Base-by-base conservation (phyloP, 2,797 vertebrate species). In the Carapus acus region DNA sequence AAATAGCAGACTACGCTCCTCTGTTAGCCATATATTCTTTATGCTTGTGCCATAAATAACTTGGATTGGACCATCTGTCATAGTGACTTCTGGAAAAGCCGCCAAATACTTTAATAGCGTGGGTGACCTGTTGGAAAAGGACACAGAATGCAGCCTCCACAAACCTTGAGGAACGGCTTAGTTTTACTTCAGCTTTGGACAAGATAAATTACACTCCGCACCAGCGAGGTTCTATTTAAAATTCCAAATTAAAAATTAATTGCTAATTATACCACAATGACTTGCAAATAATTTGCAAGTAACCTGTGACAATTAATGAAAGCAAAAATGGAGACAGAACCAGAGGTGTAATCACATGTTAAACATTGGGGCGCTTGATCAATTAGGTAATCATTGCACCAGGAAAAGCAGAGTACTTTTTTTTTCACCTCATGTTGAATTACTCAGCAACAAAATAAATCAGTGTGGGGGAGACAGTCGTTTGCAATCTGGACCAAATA, bases 381-480 rank as follows among this genome's bases (percentile, higher is more conserved):
- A 80, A 86, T 78, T 73, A 74, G 60, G 55, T 68, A 69, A 84
- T 83, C 79, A 86, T 77, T 65, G 67, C 73, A 66, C 49, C 51
- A 50, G 58, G 67, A 71, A 62, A 73, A 67, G 51, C 62, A 74
- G 71, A 73, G 65, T 77, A 83, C 83, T 81, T 67, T 83, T 79
- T 78, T 77, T 71, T 72, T 74, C 76, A 77, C 71, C 68, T 54
- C 48, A 55, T 49, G 57, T 43, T 31, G 22, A 71, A 67, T 73
- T 58, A 67, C 53, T 58, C 37, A 54, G 41, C 62, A 22, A 18
- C 21, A 15, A 19, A 18, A 45, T 43, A 47, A 56, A 42, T 50
- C 27, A 44, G 49, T 48, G n/a, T 66, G 34, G 4, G 47, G 68
- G 34, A 45, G 57, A 58, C 58, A 56, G 64, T 63, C 62, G 53